phyloP scores from a whole-genome alignment of 2,797 vertebrate species.

The Hydrophis major region DNA sequence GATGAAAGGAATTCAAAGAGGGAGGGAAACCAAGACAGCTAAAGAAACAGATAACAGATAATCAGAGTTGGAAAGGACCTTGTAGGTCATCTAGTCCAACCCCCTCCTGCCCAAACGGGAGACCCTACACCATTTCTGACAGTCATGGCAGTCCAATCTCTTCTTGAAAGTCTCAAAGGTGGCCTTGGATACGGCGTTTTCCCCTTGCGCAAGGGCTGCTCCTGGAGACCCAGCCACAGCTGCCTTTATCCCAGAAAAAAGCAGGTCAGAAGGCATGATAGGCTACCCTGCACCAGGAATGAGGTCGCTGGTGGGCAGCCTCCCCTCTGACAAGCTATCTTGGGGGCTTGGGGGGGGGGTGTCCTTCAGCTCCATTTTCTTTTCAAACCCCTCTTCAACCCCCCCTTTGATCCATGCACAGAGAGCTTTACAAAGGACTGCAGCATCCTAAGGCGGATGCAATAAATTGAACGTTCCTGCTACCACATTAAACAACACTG shows the following conservation, averaged over 20 bases:
- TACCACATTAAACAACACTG: neutral
- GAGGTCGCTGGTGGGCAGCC: neutral
- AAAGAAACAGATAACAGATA: slow-evolving; percentile 25
- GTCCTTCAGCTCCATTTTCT: neutral
- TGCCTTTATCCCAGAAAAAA: neutral
- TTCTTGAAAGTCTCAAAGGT: slow-evolving; percentile 18
- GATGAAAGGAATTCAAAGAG: slow-evolving; percentile 14
- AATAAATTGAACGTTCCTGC: neutral
- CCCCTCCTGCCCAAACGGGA: too few relatives aligned
- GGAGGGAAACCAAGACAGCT: slow-evolving; percentile 36
- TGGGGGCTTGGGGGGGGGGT: neutral
- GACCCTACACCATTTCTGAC: too few relatives aligned
- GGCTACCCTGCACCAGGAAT: neutral
- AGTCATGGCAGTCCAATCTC: too few relatives aligned
- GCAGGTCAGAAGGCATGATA: neutral
- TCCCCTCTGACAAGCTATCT: neutral
- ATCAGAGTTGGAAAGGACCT: too few relatives aligned
- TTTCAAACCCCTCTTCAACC: too few relatives aligned
- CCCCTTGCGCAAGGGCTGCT: slow-evolving; percentile 60
- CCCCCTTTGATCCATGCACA: neutral
- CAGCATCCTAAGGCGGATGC: neutral
- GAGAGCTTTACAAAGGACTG: neutral
- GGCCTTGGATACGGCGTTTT: slow-evolving; percentile 61
- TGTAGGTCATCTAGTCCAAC: too few relatives aligned
- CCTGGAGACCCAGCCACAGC: neutral